Evolutionary conservation across 2,797 vertebrate species (phyloP).

Genomic region (Chrysocyon brachyurus): DNA sequence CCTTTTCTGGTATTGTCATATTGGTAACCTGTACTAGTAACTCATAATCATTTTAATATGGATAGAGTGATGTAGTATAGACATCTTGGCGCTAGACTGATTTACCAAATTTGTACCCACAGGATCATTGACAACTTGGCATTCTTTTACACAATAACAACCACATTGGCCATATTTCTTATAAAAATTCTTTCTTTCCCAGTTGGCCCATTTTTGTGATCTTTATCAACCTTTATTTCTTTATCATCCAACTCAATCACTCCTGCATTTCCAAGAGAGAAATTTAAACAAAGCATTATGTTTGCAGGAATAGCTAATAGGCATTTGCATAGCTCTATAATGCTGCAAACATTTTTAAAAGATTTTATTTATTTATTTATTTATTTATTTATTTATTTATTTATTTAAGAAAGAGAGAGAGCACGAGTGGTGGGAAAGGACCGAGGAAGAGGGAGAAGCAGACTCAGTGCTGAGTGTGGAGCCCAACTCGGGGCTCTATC

Average conservation of each 20-base stretch:
- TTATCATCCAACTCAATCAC: background rate
- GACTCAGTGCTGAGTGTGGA: background rate
- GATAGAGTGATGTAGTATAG: background rate
- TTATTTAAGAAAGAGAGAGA: background rate
- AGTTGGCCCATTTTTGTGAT: background rate
- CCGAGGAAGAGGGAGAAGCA: background rate
- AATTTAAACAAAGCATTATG: background rate
- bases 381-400: no score
- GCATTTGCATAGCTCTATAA: background rate
- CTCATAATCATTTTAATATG: background rate
- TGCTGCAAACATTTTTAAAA: background rate
- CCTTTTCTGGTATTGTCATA: background rate
- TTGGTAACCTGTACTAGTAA: background rate
- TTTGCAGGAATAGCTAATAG: background rate
- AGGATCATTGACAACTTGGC: background rate
- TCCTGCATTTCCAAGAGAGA: background rate
- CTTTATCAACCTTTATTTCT: background rate
- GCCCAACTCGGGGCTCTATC: no score
- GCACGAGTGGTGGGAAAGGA: background rate
- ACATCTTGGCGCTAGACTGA: background rate
- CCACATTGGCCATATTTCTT: background rate
- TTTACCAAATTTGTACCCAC: background rate
- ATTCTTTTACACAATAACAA: background rate
- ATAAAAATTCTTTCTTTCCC: background rate
- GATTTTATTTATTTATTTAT: no score